Evolutionary conservation across 2,888 invertebrate genomes (phyloP).

Genomic region (Eugnorisma glareosa): DNA sequence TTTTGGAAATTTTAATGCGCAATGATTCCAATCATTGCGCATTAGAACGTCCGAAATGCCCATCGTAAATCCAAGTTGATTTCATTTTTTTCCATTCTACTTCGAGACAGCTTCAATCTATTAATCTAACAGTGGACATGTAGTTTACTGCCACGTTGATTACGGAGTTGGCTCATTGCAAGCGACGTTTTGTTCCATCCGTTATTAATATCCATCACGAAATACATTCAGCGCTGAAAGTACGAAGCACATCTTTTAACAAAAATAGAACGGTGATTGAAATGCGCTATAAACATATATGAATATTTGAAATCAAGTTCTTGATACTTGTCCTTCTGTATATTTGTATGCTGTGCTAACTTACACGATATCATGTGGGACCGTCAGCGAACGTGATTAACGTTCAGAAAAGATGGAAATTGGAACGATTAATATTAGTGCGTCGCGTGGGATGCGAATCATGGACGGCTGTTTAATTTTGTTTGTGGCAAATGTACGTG

Average conservation of each 20-base stretch:
- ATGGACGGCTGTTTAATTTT: conserved; percentile 31
- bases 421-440: conserved; percentile 61
- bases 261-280: neutral
- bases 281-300: neutral
- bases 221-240: neutral
- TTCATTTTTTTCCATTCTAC: neutral
- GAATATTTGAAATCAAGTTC: neutral
- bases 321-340: conserved; percentile 32
- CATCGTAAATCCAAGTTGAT: neutral
- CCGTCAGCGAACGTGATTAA: conserved; percentile 61
- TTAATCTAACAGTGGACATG: neutral
- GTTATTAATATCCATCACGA: neutral
- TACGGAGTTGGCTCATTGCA: neutral
- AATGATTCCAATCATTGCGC: too few relatives aligned
- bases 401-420: conserved; percentile 65
- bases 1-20: neutral
- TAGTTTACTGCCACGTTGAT: neutral
- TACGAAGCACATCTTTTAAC: neutral
- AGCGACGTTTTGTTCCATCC: neutral
- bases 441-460: conserved; percentile 17
- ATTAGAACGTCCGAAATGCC: too few relatives aligned
- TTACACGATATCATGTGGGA: conserved; percentile 51
- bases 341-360: neutral
- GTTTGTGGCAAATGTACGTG: conserved; percentile 15
- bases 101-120: neutral